Base-by-base conservation (phyloP, 2,888 invertebrate species). In the Drosophila niveifrons region DNA sequence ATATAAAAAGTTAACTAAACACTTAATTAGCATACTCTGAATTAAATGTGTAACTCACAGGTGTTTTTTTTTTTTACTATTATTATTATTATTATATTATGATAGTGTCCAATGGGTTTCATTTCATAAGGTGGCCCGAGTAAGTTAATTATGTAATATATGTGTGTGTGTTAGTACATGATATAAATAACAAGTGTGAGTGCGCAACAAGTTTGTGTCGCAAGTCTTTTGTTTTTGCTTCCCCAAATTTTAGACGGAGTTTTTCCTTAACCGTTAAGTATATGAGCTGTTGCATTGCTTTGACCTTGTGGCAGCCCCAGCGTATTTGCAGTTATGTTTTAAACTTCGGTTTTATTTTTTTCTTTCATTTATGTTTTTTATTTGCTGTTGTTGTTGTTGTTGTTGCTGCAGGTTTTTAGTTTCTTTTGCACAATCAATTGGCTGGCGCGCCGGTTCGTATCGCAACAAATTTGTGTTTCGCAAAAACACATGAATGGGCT, bases 141-240 rank as follows among this genome's bases (percentile, higher is more conserved):
- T 57, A 44, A 44, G 44, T 41, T 52, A 31, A 66, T 67, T 72
- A 72, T 56, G 62, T 62, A 67, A 66, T 55, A 44, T 39, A 58
- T 41, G 11, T 50, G 50, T 11, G 34, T 18, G 50, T 9, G 15
- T 57, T 57, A 65, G 74, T 66, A 75, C 74, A 66, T 59, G 75
- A 71, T 75, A 75, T 67, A 75, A 75, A 75, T 75, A 63, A 53
- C 67, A 75, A 75, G 75, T 75, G 63, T 57, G 75, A 63, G 51
- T 75, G 63, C 56, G 63, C 78, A 74, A 71, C 78, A 75, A 74
- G 82, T 81, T 80, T 67, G 80, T 83, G 66, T 72, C 75, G 71
- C 66, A 71, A 83, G 79, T 82, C 75, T 82, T 82, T 79, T 66
- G 76, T 78, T 71, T 75, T 58, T 66, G 58, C 47, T 74, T 58